phyloP scores from a whole-genome alignment of 2,888 invertebrate genomes.

The Labia minor region DNA sequence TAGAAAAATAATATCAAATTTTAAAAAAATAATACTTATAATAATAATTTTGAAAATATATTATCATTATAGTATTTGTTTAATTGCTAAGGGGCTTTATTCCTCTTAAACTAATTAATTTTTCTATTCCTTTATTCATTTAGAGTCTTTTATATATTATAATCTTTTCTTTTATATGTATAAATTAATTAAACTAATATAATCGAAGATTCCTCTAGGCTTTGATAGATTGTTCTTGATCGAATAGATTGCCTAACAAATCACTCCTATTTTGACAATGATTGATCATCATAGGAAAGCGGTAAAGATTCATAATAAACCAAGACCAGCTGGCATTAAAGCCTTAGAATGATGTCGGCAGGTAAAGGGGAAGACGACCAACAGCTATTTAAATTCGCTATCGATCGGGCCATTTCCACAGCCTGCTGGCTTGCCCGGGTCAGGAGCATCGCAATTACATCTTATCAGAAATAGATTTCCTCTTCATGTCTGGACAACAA shows the following conservation, averaged over 20 bases:
- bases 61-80: no score
- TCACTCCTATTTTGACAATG: neutral
- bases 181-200: neutral
- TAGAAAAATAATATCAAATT: no score
- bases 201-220: neutral
- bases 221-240: neutral
- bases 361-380: neutral
- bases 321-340: neutral
- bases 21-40: no score
- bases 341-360: neutral
- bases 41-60: no score
- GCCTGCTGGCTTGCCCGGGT: neutral
- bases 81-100: no score
- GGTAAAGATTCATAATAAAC: conserved; percentile 3
- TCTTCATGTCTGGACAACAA: no score
- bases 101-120: no score
- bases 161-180: no score
- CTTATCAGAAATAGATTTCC: neutral
- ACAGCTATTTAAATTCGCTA: conserved; percentile 5
- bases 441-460: conserved; percentile 3
- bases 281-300: neutral
- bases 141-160: no score
- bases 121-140: no score
- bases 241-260: neutral
- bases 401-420: neutral